Base-by-base conservation (phyloP, 2,113 vertebrate species). In the Phalacrocorax brasilianus region DNA sequence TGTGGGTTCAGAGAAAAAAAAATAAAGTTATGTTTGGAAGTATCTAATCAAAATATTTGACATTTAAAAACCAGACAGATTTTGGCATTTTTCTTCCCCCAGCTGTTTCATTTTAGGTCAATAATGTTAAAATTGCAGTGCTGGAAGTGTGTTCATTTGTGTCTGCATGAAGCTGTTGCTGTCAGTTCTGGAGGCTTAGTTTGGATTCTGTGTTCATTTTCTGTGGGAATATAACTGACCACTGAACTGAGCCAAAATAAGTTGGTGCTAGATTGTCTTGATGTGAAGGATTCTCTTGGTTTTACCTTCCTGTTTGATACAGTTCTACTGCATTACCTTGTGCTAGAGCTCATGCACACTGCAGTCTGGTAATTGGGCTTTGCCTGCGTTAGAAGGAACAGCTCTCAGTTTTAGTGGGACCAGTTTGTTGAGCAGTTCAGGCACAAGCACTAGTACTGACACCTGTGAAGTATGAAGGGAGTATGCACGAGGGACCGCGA, bases 41-140 rank as follows among this genome's bases (percentile, higher is more conserved):
- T 71, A n/a, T 63, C 61, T 93, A 92, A 92, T 92, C 22, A 77
- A 91, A 95, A 87, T 78, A 95, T 81, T 77, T 91, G 76, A 85
- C 89, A 81, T 92, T 92, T 75, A 35, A 75, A 93, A 83, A 53
- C 1, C 45, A 83, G 82, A 82, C 44, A 30, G 82, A 74, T 77
- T 95, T 88, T 92, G 93, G 83, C 83, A 52, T 92, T 95, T 96
- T 85, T 71, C 47, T 30, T 91, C 26, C n/a, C 35, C 49, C 68
- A 89, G 79, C 75, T 95, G 89, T 95, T 95, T 96, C 38, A 42
- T 74, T 92, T 97, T 94, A 93, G 73, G 61, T 96, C 73, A 76
- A 33, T 92, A 81, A 72, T 44, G 26, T 72, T 78, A 91, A 59
- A 67, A 56, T 95, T 78, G 71, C n/a, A 75, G 55, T 62, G 32